phyloP scores from a whole-genome alignment of 2,888 invertebrate species.

The Cremastinae sp. region DNA sequence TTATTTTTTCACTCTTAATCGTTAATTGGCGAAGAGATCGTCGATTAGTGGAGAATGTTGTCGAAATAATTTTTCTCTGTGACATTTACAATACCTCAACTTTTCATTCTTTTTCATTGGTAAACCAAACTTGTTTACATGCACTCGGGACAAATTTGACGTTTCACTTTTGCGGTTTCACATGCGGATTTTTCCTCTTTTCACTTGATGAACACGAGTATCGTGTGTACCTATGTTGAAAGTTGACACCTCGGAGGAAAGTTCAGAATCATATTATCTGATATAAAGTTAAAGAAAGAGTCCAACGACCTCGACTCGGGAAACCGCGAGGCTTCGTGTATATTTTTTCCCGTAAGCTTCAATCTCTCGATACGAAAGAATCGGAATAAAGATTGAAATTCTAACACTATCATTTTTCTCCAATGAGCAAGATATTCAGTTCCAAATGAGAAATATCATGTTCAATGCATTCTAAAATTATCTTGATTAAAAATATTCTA shows the following conservation, averaged over 20 bases:
- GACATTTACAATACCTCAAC: neutral
- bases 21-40: too few relatives aligned
- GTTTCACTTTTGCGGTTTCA: neutral
- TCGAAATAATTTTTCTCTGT: neutral
- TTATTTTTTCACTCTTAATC: too few relatives aligned
- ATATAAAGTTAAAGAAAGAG: conserved; percentile 3
- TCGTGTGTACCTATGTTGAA: conserved; percentile 41
- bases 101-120: neutral
- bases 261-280: conserved; percentile 4
- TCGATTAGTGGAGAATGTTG: too few relatives aligned
- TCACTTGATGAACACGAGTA: conserved; percentile 18
- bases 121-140: neutral
- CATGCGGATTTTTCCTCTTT: conserved; percentile 10
- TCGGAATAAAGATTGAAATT: neutral
- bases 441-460: too few relatives aligned
- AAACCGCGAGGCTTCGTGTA: neutral
- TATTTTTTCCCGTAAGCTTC: neutral
- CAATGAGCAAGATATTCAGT: too few relatives aligned
- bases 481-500: too few relatives aligned
- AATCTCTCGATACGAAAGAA: neutral
- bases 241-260: conserved; percentile 49
- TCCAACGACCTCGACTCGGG: conserved; percentile 43
- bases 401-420: neutral
- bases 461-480: too few relatives aligned
- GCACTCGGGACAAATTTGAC: neutral